Base-by-base conservation (phyloP, 2,797 vertebrate genomes). In the Nannoperca obscura region DNA sequence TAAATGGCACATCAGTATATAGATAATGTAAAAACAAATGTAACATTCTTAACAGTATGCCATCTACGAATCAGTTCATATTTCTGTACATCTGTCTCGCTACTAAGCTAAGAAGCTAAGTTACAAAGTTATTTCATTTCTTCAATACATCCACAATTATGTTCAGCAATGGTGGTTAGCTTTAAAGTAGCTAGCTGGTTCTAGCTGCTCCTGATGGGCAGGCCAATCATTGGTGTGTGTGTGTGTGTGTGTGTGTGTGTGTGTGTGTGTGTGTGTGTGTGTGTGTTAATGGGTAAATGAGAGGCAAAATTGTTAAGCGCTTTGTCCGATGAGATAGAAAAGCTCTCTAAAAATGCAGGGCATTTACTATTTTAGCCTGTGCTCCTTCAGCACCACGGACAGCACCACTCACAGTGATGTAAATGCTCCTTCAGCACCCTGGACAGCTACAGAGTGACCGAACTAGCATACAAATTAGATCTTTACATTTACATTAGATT, bases 351-450 rank as follows among this genome's bases (percentile, higher is more conserved):
- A 36, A 36, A 36, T 8, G 34, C 34, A 36, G 34, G 7, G 3
- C 34, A 32, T 32, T 32, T 32, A 32, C 32, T 5, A 32, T 32
- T 32, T 32, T 32, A 32, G 32, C 11, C 32, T 36, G 30, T 34
- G 4, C 19, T 42, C 6, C 22, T 54, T 44, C 62, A 74, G 60
- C 49, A 73, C 71, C 38, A 55, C 9, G 27, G 60, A 64, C 17
- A 74, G 52, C n/a, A 55, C 32, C 53, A 50, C 4, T 12, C 22
- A 34, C 22, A 12, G 22, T 13, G 7, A 27, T 19, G 20, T 3
- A 0, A 6, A n/a, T 14, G 6, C 27, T 44, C 17, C 27, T 9
- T 42, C 4, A 58, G 42, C 15, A 66, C 46, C 20, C 27, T 12
- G 62, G 30, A 5, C 22, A 40, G 10, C 22, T 9, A 19, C 40